Conservation (phyloP, 2,888 invertebrate species). For the Dendrolimus houi region DNA sequence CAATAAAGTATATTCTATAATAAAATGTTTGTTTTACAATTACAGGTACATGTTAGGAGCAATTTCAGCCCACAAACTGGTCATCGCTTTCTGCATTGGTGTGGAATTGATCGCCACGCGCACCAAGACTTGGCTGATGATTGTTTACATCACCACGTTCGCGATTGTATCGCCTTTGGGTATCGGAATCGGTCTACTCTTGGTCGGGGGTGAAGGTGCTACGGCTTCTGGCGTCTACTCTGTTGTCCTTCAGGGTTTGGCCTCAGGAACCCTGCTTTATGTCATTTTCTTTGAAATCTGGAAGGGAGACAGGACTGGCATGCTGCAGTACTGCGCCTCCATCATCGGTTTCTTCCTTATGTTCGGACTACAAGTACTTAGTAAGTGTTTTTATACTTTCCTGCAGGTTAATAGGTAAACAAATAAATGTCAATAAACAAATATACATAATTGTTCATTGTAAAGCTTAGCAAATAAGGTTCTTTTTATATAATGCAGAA, state of each 20-base stretch:
- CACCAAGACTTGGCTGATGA: conserved; percentile 77
- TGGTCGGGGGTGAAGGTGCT: conserved; percentile 77
- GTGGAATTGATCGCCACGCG: conserved; percentile 86
- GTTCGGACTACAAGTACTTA: conserved; percentile 80
- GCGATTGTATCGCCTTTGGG: conserved; percentile 88
- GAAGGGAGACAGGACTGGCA: conserved; percentile 71
- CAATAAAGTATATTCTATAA: no score
- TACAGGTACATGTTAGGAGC: conserved; percentile 88
- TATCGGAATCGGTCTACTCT: conserved; percentile 83
- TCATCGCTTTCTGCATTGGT: conserved; percentile 92
- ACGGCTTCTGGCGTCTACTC: conserved; percentile 78
- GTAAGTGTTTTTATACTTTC: conserved; percentile 52
- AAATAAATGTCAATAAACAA: no score
- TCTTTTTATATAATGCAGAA: no score
- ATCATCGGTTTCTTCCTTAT: conserved; percentile 82
- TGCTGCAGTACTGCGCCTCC: conserved; percentile 80
- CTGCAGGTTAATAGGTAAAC: no score
- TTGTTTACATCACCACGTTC: conserved; percentile 84
- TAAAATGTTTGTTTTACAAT: background rate
- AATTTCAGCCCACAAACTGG: conserved; percentile 89
- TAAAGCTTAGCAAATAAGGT: no score
- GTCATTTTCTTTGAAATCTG: conserved; percentile 98
- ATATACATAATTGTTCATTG: no score
- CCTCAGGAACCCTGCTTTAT: conserved; percentile 94
- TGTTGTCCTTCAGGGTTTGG: conserved; percentile 87